Conservation (phyloP, 2,888 invertebrate genomes). For the Brachyptera risi region DNA sequence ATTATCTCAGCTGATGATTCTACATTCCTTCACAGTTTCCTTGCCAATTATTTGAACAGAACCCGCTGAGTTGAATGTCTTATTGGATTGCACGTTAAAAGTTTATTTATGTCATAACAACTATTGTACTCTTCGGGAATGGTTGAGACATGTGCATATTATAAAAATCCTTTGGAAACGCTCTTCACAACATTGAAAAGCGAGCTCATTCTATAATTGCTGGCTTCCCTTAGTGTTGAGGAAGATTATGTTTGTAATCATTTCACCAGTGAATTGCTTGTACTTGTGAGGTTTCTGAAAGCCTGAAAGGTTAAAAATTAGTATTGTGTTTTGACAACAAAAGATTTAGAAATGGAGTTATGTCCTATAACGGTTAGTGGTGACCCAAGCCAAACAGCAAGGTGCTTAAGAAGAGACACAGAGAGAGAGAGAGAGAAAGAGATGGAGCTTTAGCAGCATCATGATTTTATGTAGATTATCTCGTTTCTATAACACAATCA, state of each 20-base stretch:
- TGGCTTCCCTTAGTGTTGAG: neutral
- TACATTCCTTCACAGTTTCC: slow-evolving; percentile 15
- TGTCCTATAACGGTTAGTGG: slow-evolving; percentile 11
- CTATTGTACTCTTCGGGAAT: neutral
- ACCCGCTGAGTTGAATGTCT: neutral
- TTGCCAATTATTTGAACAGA: slow-evolving; percentile 4
- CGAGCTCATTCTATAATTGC: slow-evolving; percentile 4
- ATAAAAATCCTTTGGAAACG: slow-evolving; percentile 4
- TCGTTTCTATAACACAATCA: no score
- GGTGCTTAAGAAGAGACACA: no score
- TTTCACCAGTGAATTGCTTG: neutral
- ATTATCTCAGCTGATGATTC: neutral
- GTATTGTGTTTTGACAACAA: slow-evolving; percentile 7
- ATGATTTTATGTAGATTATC: no score
- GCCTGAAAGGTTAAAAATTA: neutral
- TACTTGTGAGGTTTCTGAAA: no score
- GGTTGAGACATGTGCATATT: neutral
- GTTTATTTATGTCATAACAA: slow-evolving; percentile 12
- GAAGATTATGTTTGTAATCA: neutral
- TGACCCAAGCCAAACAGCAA: slow-evolving; percentile 8
- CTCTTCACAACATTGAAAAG: neutral
- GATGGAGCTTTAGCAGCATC: no score
- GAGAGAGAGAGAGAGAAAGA: no score
- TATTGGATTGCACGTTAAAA: neutral
- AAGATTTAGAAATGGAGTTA: slow-evolving; percentile 11